phyloP scores from a whole-genome alignment of 2,888 invertebrate species.

The Phania funesta region DNA sequence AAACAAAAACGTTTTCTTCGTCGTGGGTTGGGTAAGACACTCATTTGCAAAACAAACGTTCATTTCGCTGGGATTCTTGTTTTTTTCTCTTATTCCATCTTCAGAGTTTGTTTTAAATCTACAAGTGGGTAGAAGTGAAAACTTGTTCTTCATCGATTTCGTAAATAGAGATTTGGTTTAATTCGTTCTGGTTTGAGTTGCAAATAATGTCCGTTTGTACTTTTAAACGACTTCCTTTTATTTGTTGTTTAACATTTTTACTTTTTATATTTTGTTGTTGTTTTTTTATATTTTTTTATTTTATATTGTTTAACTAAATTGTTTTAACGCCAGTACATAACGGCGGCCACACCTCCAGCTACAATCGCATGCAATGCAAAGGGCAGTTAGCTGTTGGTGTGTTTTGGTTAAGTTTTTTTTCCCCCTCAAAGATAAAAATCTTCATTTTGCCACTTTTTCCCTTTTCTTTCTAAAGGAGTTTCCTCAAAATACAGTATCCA shows the following conservation, averaged over 20 bases:
- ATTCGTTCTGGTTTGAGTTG: constrained; percentile 74
- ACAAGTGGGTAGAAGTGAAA: constrained; percentile 53
- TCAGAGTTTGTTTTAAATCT: constrained; percentile 50
- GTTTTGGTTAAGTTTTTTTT: constrained; percentile 60
- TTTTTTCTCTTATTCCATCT: neutral
- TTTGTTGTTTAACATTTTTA: constrained; percentile 76
- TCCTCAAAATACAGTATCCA: constrained; percentile 53
- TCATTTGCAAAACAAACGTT: constrained; percentile 57
- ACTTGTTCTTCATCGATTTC: constrained; percentile 49
- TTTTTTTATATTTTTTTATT: constrained; percentile 44
- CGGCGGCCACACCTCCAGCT: constrained; percentile 73
- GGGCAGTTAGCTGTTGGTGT: neutral
- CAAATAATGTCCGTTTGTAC: constrained; percentile 80
- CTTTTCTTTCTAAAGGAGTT: constrained; percentile 55
- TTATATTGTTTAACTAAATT: constrained; percentile 73
- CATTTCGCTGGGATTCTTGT: constrained; percentile 14
- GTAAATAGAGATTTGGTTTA: constrained; percentile 32
- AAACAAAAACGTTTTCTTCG: constrained; percentile 12
- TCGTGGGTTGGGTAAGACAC: constrained; percentile 21
- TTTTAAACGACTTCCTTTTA: constrained; percentile 80
- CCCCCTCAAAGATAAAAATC: constrained; percentile 78
- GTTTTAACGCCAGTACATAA: constrained; percentile 79
- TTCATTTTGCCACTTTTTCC: constrained; percentile 73
- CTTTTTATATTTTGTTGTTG: constrained; percentile 33
- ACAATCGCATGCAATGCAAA: neutral